Base-by-base conservation (phyloP, 2,888 invertebrate genomes). In the Drosophila cracens region DNA sequence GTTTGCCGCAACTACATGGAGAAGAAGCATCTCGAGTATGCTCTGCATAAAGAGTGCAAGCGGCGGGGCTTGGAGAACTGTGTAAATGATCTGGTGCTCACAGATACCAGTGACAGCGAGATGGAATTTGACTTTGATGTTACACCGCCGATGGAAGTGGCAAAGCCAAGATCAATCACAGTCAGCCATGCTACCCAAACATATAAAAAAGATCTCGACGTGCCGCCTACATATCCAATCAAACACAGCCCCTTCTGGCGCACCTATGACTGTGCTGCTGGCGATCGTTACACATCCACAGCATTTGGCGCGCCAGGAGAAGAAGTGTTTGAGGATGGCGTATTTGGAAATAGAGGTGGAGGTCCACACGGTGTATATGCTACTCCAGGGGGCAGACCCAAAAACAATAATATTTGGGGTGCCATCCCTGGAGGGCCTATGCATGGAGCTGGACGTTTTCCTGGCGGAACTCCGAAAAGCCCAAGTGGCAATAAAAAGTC, bases 41-140 rank as follows among this genome's bases (percentile, higher is more conserved):
- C 81, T 92, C 93, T 95, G 71, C 93, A 93, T 69, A 94, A 93
- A 3, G 94, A 94, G 49, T 92, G 92, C 29, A 68, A 65, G 0
- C 77, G 64, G 0, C 83, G 80, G 4, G 58, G 83, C 2, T 75
- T 92, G 4, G 67, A 81, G 1, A 78, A 73, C 18, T 85, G 91
- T 40, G 79, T 77, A 5, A 85, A 92, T 31, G 76, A 81, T 0
- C 62, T 93, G 27, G 75, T 91, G 1, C 76, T 93, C 0, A 90
- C 92, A 0, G 93, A 93, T 40, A 92, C 91, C 0, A 92, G 91
- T 18, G 92, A 93, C 2, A 92, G 91, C 16, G 95, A 95, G 54
- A 94, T 95, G n/a, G 96, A 96, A 64, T 94, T 95, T 92, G 95
- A 96, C 81, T 95, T 96, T 31, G 95, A 96, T 77, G 95, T 96